Evolutionary conservation across 2,113 vertebrate species (phyloP).

Genomic region (Sterna hirundo): DNA sequence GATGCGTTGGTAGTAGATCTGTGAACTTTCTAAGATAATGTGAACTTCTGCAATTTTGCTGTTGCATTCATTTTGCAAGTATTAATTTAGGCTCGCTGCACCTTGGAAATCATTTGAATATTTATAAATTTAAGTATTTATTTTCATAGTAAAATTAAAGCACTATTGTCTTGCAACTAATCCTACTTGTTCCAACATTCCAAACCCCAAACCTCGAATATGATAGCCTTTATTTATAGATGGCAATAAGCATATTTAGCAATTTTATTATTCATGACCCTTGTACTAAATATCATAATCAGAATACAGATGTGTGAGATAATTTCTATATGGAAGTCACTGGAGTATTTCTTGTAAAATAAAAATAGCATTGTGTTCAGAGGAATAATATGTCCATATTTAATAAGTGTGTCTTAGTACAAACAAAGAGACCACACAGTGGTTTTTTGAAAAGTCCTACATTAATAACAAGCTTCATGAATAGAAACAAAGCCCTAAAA

Average conservation of each 20-base stretch:
- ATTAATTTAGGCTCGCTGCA: conserved; percentile 38
- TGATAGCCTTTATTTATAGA: conserved; percentile 83
- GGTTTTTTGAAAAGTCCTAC: background rate
- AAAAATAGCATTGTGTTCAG: conserved; percentile 76
- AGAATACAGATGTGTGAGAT: conserved; percentile 76
- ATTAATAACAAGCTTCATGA: background rate
- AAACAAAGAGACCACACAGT: conserved; percentile 36
- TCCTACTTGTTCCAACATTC: conserved; percentile 73
- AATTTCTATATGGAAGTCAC: conserved; percentile 75
- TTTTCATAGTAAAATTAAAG: conserved; percentile 81
- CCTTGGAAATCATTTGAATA: conserved; percentile 73
- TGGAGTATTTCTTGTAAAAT: conserved; percentile 69
- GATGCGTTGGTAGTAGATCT: background rate
- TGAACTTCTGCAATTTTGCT: conserved; percentile 20
- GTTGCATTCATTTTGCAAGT: conserved; percentile 25
- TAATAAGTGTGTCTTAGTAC: conserved; percentile 40
- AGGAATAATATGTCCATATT: conserved; percentile 67
- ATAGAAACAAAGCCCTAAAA: conserved; percentile 49
- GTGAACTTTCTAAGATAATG: conserved; percentile 12
- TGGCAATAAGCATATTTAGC: conserved; percentile 79
- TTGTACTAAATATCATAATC: conserved; percentile 79
- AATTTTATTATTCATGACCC: conserved; percentile 85
- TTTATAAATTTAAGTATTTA: conserved; percentile 80
- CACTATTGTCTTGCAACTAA: conserved; percentile 78
- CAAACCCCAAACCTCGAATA: conserved; percentile 65